These are phyloP conservation scores for Philereme vetulata DNA, from an alignment of 2,888 invertebrate species.

Conservation along the genomic window DNA sequence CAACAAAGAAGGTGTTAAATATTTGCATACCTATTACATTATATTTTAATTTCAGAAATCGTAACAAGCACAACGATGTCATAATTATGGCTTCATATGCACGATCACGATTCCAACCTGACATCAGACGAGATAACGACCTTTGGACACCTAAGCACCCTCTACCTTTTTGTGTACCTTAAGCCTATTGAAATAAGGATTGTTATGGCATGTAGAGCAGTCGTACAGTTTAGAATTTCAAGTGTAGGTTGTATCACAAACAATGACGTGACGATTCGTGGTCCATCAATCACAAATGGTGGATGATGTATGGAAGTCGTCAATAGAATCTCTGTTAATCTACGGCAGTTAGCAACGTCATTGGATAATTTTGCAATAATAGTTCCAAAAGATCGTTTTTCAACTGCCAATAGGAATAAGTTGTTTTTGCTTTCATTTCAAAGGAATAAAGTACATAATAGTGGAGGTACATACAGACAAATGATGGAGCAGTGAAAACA, in stretches of 20 bases:
- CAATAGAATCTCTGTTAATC: constrained; percentile 45
- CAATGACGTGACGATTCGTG: constrained; percentile 52
- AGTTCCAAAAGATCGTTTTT: constrained; percentile 1
- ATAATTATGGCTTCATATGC: constrained; percentile 34
- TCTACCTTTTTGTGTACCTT: constrained; percentile 7
- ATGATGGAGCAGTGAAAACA: too few species aligned
- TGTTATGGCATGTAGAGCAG: constrained; percentile 7
- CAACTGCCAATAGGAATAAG: background rate
- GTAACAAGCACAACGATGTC: constrained; percentile 21
- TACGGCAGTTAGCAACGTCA: constrained; percentile 30
- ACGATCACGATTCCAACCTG: constrained; percentile 39
- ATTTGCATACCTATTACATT: constrained; percentile 4
- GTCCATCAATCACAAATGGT: constrained; percentile 53
- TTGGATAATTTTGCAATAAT: constrained; percentile 15
- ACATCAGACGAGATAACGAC: constrained; percentile 32
- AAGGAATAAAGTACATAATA: too few species aligned
- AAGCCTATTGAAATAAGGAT: constrained; percentile 11
- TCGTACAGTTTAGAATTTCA: constrained; percentile 14
- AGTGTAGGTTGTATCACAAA: constrained; percentile 44
- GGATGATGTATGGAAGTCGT: constrained; percentile 51
- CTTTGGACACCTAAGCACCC: constrained; percentile 18
- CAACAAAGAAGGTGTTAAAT: background rate
- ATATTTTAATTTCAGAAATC: constrained; percentile 14
- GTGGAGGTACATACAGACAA: too few species aligned
- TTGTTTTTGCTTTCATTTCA: background rate